phyloP scores from a whole-genome alignment of 2,113 vertebrate species.

The Xiphophorus maculatus region DNA sequence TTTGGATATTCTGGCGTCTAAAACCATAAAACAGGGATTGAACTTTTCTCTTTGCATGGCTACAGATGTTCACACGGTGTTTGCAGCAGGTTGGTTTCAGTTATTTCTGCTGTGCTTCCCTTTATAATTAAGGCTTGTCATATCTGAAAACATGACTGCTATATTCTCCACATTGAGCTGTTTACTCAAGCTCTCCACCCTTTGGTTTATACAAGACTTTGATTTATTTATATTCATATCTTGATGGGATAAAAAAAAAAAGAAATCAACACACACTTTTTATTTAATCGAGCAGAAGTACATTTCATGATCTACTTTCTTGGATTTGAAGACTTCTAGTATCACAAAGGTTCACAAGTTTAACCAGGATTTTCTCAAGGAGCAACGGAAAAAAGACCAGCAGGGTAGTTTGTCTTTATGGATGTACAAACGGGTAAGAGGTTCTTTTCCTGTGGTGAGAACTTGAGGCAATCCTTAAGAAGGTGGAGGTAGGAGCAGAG shows the following conservation, averaged over 20 bases:
- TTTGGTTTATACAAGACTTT: background rate
- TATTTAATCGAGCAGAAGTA: background rate
- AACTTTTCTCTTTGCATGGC: no score
- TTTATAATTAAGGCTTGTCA: background rate
- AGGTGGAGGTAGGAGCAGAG: background rate
- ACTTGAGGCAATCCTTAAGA: background rate
- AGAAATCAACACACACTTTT: background rate
- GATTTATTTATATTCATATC: background rate
- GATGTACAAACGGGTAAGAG: background rate
- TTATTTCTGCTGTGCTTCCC: background rate
- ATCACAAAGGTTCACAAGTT: no score
- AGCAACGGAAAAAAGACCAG: no score
- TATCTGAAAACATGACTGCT: background rate
- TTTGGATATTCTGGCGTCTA: no score
- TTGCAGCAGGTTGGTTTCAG: background rate
- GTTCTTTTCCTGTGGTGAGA: background rate
- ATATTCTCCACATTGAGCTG: background rate
- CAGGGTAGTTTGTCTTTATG: no score
- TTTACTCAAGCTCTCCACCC: background rate
- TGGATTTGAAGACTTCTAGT: background rate
- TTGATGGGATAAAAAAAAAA: background rate
- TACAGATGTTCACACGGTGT: no score
- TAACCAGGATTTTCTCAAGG: no score
- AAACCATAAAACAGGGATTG: no score
- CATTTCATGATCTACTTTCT: background rate